These are phyloP conservation scores for Torymus aiolomorphi DNA, from an alignment of 2,888 invertebrate genomes.

Conservation along the genomic window DNA sequence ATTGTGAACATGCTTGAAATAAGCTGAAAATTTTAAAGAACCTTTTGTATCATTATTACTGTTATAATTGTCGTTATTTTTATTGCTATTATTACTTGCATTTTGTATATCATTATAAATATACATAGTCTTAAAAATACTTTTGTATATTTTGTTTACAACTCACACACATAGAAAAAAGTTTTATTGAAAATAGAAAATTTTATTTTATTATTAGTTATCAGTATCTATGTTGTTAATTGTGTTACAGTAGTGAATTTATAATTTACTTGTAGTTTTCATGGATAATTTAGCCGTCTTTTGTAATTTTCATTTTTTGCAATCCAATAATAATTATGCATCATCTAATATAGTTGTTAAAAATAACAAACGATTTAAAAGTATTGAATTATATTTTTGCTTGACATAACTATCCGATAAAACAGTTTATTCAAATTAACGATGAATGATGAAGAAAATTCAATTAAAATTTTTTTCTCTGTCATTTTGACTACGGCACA, in stretches of 20 bases:
- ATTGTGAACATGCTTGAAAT: not conserved
- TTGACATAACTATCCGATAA: no score
- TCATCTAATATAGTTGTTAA: not conserved
- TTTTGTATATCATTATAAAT: constrained; percentile 46
- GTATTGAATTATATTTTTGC: no score
- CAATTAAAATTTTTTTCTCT: constrained; percentile 4
- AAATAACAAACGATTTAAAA: no score
- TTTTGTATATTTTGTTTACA: constrained; percentile 25
- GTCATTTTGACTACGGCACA: no score
- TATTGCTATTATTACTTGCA: constrained; percentile 52
- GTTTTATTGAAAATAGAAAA: constrained; percentile 11
- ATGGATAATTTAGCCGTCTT: not conserved
- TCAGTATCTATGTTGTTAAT: not conserved
- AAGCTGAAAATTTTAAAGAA: not conserved
- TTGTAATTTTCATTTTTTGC: no score
- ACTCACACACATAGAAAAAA: constrained; percentile 14
- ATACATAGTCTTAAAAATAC: not conserved
- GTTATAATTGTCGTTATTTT: constrained; percentile 19
- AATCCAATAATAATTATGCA: not conserved
- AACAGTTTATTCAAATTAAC: not conserved
- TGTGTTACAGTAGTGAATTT: not conserved
- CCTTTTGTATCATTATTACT: constrained; percentile 35
- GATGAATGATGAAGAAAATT: not conserved
- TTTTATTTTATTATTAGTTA: constrained; percentile 10
- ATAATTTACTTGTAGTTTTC: constrained; percentile 2